Base-by-base conservation (phyloP, 2,888 invertebrate species). In the Dexiosoma caninum region DNA sequence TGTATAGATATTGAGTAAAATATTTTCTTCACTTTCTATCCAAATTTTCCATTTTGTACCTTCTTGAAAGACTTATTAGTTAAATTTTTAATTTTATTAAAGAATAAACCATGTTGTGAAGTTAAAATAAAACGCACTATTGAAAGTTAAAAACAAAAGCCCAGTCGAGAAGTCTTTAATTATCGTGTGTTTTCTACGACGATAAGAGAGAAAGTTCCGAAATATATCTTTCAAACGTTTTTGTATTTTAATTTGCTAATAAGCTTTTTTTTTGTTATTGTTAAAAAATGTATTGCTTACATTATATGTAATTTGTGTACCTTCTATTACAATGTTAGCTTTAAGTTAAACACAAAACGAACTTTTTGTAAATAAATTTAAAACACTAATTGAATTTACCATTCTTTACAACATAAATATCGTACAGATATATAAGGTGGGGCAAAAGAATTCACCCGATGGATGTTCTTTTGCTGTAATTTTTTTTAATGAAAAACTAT, bases 1-100 rank as follows among this genome's bases (percentile, higher is more conserved):
- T 67, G 62, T 59, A 79, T 79, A 46, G 78, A 76, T 16, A 82
- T 79, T 69, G 82, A 82, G 76, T 78, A 30, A 66, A 37, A 57
- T 0, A 4, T 19, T 12, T 16, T 30, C 9, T 27, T 44, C 53
- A 21, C 40, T 51, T 55, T 55, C 37, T 70, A 27, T 64, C 9
- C 19, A n/a, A 51, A 67, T 60, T 51, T 75, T 27, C 16, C 7
- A 66, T 59, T 60, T 69, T 60, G 32, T 51, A 30, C 23, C 14
- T 40, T 67, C 21, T 14, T 46, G 16, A 14, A 60, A 37, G 44
- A 62, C 10, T 10, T 37, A n/a, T n/a, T n/a, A 16, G 40, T 42
- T 32, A 32, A 27, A 5, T 27, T 6, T 27, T 27, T 27, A 27
- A 27, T 27, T 27, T 27, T 27, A 6, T 6, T n/a, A 6, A 27